These are phyloP conservation scores for Rousettus madagascariensis DNA, from an alignment of 2,797 vertebrate species.

Conservation along the genomic window DNA sequence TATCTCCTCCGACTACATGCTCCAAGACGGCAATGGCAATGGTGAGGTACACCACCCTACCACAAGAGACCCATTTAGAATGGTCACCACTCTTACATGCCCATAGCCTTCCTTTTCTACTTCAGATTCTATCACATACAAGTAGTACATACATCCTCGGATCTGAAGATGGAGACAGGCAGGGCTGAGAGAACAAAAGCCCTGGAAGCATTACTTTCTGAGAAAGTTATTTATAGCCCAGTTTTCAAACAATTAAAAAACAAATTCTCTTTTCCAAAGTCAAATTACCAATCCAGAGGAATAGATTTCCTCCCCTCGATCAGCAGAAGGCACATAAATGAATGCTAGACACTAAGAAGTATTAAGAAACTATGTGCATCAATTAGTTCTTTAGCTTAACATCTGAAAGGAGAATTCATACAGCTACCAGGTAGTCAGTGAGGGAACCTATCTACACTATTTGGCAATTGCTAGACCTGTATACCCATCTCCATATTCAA, in stretches of 20 bases:
- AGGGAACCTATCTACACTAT: not conserved
- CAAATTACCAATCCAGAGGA: not conserved
- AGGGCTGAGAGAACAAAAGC: not conserved
- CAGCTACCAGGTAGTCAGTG: not conserved
- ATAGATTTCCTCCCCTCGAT: not conserved
- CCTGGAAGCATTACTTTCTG: not conserved
- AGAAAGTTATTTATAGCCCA: not conserved
- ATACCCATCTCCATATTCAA: not conserved
- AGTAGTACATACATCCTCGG: not conserved
- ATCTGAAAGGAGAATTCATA: slow-evolving; percentile 2
- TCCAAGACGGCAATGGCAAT: not conserved
- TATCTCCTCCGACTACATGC: not conserved
- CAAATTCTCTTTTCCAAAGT: not conserved
- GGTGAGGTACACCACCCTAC: not conserved
- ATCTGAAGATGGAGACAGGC: not conserved
- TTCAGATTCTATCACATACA: not conserved
- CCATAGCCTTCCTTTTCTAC: not conserved
- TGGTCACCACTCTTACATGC: not conserved
- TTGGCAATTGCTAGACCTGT: not conserved
- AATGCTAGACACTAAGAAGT: not conserved
- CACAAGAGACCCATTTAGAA: not conserved
- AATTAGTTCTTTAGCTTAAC: not conserved
- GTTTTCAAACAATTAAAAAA: not conserved
- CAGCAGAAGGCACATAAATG: not conserved
- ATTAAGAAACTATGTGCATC: not conserved